Percentiles rank a stretch among this genome's conserved stretches.
Conservation (phyloP, 2,888 invertebrate species). For the Micropterix aruncella region DNA sequence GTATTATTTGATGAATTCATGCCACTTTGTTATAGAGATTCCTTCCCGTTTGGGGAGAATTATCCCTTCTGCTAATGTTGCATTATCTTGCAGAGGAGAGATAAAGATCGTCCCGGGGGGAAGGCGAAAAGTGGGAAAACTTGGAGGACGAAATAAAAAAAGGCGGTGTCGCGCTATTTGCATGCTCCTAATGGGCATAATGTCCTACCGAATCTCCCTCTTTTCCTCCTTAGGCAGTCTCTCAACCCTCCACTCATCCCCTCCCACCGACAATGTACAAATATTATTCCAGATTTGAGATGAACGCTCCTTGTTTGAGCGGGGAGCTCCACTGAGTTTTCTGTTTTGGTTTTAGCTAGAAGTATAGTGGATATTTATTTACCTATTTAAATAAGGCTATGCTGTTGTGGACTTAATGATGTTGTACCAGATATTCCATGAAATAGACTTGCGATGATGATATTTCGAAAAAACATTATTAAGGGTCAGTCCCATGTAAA, state of each 20-base stretch:
- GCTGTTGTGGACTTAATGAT: too few relatives aligned
- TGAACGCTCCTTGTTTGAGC: not conserved
- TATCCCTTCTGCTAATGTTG: not conserved
- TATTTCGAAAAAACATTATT: too few relatives aligned
- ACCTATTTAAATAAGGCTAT: too few relatives aligned
- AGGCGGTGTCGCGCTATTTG: conserved; percentile 10
- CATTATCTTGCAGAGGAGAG: not conserved
- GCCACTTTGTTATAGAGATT: too few relatives aligned
- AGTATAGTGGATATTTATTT: too few relatives aligned
- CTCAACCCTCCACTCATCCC: not conserved
- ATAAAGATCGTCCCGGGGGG: not conserved
- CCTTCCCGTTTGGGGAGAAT: too few relatives aligned
- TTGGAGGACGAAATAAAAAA: not conserved
- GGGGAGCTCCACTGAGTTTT: not conserved
- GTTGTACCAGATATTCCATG: too few relatives aligned
- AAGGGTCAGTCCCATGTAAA: too few relatives aligned
- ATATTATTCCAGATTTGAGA: not conserved
- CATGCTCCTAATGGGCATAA: conserved; percentile 12
- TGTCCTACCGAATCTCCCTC: not conserved
- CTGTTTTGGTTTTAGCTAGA: too few relatives aligned
- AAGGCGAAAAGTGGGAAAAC: not conserved
- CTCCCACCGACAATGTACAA: not conserved
- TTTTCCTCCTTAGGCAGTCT: not conserved
- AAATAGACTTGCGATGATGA: too few relatives aligned
- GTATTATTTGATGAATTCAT: too few relatives aligned